Evolutionary conservation across 37 sponge, comb jelly and placozoan species (phyloP).

Genomic region (Tethya wilhelma): DNA sequence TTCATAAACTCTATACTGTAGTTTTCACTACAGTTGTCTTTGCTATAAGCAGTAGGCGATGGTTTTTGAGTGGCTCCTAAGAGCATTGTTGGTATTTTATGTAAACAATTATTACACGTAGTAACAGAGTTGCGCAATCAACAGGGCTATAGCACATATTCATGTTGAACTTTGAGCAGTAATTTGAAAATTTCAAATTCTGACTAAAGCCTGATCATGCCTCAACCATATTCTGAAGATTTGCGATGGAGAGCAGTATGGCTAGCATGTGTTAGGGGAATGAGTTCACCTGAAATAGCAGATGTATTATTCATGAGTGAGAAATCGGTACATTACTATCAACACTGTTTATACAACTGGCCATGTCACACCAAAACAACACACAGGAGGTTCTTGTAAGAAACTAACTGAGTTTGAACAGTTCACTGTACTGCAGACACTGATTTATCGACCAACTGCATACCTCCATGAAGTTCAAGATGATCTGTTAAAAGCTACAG

Average conservation of each 20-base stretch:
- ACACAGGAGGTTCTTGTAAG: background rate
- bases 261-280: background rate
- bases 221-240: constrained; percentile 19
- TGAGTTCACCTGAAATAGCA: background rate
- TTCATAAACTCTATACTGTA: no score
- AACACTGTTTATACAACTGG: background rate
- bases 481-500: background rate
- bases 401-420: constrained; percentile 20
- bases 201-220: background rate
- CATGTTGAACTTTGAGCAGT: no score
- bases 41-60: background rate
- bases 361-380: background rate
- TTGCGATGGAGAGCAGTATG: constrained; percentile 44
- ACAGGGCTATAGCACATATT: no score
- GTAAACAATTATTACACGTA: no score
- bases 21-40: background rate
- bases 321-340: constrained; percentile 6
- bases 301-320: background rate
- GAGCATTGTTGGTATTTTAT: no score
- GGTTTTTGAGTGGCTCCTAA: background rate
- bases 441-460: background rate
- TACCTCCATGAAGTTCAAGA: constrained; percentile 20
- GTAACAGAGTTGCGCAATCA: no score
- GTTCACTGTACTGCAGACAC: background rate
- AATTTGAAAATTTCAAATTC: background rate